A percentile compares a stretch with the other conserved stretches of the same genome.
phyloP scores from a whole-genome alignment of 1,140 invertebrate species.

The Gonioctena quinquepunctata region DNA sequence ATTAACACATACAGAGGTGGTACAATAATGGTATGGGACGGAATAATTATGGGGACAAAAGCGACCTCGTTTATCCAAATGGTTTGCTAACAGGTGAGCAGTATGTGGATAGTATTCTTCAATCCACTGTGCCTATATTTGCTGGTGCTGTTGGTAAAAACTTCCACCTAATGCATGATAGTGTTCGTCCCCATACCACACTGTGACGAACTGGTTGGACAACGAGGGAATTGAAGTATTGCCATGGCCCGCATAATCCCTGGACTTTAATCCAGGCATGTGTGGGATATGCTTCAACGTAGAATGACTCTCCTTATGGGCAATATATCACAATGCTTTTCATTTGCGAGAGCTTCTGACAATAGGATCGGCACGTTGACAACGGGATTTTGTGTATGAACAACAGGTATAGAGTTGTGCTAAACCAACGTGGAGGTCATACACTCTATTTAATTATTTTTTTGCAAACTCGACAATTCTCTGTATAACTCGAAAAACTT shows the following conservation, averaged over 20 bases:
- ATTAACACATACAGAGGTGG: conserved; percentile 4
- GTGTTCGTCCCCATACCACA: not conserved
- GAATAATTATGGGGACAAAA: no score
- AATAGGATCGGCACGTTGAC: not conserved
- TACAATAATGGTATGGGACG: conserved; percentile 16
- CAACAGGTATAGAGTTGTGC: not conserved
- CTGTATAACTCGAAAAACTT: no score
- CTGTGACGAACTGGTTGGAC: not conserved
- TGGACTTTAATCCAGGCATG: conserved; percentile 46
- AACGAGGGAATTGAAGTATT: conserved; percentile 28
- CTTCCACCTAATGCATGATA: not conserved
- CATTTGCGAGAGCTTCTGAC: not conserved
- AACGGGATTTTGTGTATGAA: not conserved
- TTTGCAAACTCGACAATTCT: no score
- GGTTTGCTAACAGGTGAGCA: not conserved
- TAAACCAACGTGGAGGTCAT: not conserved
- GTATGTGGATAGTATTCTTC: not conserved
- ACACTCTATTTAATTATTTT: no score
- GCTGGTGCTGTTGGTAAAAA: not conserved
- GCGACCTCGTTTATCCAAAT: not conserved
- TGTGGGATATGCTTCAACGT: conserved; percentile 30
- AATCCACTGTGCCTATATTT: not conserved
- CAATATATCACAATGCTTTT: not conserved
- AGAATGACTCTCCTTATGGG: not conserved
- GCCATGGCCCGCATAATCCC: conserved; percentile 39